Percentiles rank a stretch among this genome's conserved stretches.
These are phyloP conservation scores for Helleia helle DNA, from an alignment of 2,888 invertebrate genomes.

Conservation along the genomic window DNA sequence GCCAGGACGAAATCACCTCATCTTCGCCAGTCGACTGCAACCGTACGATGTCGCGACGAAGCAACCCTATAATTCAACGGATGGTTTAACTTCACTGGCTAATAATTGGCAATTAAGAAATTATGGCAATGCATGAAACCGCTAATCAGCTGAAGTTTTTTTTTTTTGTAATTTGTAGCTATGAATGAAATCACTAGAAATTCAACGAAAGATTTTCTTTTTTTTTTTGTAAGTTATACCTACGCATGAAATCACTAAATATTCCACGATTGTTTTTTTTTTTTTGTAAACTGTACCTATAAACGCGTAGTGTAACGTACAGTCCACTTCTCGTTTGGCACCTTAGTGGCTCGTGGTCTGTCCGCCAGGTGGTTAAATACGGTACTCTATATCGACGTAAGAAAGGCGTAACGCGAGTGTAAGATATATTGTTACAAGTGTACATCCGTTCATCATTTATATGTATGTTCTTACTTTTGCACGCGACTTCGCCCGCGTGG, in stretches of 20 bases:
- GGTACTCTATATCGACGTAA: slow-evolving; percentile 45
- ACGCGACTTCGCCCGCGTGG: too few species aligned
- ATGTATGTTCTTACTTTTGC: too few species aligned
- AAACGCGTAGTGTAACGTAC: slow-evolving; percentile 57
- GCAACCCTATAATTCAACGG: slow-evolving; percentile 66
- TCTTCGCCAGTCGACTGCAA: slow-evolving; percentile 27
- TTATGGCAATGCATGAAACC: too few species aligned
- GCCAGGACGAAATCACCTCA: slow-evolving; percentile 41
- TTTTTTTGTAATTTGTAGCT: too few species aligned
- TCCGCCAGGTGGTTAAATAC: slow-evolving; percentile 63
- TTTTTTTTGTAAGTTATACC: too few species aligned
- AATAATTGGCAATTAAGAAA: too few species aligned
- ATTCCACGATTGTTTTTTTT: too few species aligned
- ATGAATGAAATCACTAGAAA: too few species aligned
- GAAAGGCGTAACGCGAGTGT: slow-evolving; percentile 22
- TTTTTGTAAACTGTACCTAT: slow-evolving; percentile 16
- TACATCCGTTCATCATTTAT: neutral
- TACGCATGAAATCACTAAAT: too few species aligned
- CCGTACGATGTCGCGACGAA: slow-evolving; percentile 42
- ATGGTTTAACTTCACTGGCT: too few species aligned
- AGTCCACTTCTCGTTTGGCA: slow-evolving; percentile 40
- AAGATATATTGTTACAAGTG: slow-evolving; percentile 7
- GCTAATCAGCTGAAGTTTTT: too few species aligned
- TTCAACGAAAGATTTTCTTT: too few species aligned
- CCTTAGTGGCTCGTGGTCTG: slow-evolving; percentile 59